A percentile compares a stretch with the other conserved stretches of the same genome.
phyloP scores from a whole-genome alignment of 92 coral and sea anemone species.

The Plumapathes pennacea region DNA sequence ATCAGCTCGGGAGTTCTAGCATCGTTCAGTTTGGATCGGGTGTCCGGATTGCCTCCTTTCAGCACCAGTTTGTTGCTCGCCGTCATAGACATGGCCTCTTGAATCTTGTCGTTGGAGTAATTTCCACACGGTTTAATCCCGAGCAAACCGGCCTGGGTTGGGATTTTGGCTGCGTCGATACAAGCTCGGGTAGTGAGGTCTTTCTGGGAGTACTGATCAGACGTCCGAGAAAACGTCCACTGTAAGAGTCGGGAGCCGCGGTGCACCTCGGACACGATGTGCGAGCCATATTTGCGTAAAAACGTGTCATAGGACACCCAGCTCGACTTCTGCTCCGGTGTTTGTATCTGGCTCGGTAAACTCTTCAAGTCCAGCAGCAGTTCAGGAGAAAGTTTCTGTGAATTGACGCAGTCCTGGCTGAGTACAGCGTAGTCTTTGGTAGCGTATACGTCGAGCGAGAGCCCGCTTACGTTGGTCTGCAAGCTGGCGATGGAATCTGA shows the following conservation, averaged over 20 bases:
- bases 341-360: too few relatives aligned
- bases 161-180: neutral
- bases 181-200: slow-evolving; percentile 10
- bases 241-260: too few relatives aligned
- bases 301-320: too few relatives aligned
- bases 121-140: neutral
- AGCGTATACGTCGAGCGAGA: slow-evolving; percentile 2
- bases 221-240: slow-evolving; percentile 9
- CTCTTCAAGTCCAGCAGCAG: too few relatives aligned
- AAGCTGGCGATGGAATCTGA: neutral
- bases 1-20: slow-evolving; percentile 7
- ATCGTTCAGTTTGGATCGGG: slow-evolving; percentile 35
- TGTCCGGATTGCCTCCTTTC: slow-evolving; percentile 30
- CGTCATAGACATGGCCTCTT: neutral
- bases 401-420: slow-evolving; percentile 12
- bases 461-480: neutral
- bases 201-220: slow-evolving; percentile 1
- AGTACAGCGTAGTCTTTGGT: neutral
- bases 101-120: neutral
- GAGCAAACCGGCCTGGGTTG: neutral
- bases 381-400: neutral
- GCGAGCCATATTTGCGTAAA: too few relatives aligned
- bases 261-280: too few relatives aligned
- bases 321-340: too few relatives aligned
- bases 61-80: slow-evolving; percentile 36